Evolutionary conservation across 2,888 invertebrate species (phyloP).

Genomic region (Phasia obesa): DNA sequence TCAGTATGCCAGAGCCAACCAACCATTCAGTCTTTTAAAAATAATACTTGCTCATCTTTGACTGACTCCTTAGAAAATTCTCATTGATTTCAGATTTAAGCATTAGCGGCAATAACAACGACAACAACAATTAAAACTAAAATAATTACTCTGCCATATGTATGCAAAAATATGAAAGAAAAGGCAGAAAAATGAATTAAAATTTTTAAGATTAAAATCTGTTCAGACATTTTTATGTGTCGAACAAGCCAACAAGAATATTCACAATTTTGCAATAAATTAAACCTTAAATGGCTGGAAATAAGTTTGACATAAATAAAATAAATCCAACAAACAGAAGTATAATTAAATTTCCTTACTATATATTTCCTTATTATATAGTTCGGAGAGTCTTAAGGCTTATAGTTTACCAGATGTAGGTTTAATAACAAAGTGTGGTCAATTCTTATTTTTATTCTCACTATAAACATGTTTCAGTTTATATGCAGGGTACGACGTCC

Average conservation of each 20-base stretch:
- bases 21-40: constrained; percentile 28
- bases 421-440: too few relatives aligned
- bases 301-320: background rate
- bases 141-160: constrained; percentile 50
- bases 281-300: background rate
- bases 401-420: too few relatives aligned
- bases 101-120: constrained; percentile 16
- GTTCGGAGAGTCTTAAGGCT: too few relatives aligned
- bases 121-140: constrained; percentile 36
- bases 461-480: too few relatives aligned
- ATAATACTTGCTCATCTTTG: background rate
- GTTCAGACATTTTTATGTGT: background rate
- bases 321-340: background rate
- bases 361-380: too few relatives aligned
- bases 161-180: constrained; percentile 8
- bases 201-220: constrained; percentile 3
- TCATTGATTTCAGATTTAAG: constrained; percentile 20
- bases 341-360: too few relatives aligned
- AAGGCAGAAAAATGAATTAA: constrained; percentile 14
- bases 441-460: too few relatives aligned
- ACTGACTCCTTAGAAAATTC: background rate
- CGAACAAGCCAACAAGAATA: background rate
- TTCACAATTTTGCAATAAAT: background rate
- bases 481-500: too few relatives aligned
- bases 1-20: constrained; percentile 27